Percentiles rank a stretch among this genome's conserved stretches.
Conservation (phyloP, 2,888 invertebrate species). For the Tupiocoris notatus region DNA sequence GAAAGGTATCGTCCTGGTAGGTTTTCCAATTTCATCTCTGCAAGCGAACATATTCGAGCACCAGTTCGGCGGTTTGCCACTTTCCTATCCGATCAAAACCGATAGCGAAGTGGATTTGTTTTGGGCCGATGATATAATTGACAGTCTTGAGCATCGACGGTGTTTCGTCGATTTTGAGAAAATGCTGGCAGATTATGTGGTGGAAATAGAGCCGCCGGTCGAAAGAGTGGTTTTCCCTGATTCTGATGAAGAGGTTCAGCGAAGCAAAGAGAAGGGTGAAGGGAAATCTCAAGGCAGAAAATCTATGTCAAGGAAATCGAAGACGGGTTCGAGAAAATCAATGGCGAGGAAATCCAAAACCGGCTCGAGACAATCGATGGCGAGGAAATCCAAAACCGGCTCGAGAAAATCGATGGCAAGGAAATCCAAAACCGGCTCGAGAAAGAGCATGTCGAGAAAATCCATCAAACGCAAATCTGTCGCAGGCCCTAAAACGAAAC, state of each 20-base stretch:
- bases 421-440: conserved; percentile 8
- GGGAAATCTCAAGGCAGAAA: conserved; percentile 8
- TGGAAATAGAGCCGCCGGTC: conserved; percentile 14
- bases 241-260: not conserved
- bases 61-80: conserved; percentile 12
- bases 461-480: not conserved
- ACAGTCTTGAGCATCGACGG: conserved; percentile 1
- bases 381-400: conserved; percentile 9
- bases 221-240: not conserved
- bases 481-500: not conserved
- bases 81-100: conserved; percentile 7
- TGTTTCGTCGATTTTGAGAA: conserved; percentile 31
- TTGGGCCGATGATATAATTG: not conserved
- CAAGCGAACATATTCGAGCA: conserved; percentile 37
- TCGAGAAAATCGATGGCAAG: conserved; percentile 4
- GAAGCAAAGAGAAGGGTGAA: not conserved
- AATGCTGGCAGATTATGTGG: conserved; percentile 21
- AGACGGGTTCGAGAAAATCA: conserved; percentile 16
- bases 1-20: conserved; percentile 64
- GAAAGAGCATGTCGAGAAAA: not conserved
- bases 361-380: not conserved
- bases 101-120: conserved; percentile 28
- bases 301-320: conserved; percentile 1
- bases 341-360: conserved; percentile 15
- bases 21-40: conserved; percentile 57